Base-by-base conservation (phyloP, 2,113 vertebrate species). In the Pholis gunnellus region DNA sequence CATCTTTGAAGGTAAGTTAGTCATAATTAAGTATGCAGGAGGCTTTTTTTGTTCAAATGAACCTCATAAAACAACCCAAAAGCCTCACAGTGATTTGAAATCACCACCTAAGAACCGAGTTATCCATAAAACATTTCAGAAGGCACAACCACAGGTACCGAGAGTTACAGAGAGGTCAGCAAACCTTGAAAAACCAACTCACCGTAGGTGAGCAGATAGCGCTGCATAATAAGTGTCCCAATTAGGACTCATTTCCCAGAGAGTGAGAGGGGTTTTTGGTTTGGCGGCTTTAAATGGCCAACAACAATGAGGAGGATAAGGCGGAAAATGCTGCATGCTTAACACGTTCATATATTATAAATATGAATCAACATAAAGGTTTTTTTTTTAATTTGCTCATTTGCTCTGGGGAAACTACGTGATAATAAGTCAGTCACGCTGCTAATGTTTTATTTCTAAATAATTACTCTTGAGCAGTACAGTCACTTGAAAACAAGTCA, bases 211-310 rank as follows among this genome's bases (percentile, higher is more conserved):
- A 84, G 67, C 29, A 50, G 34, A 18, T 27, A 13, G 4, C 17
- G 20, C 13, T 40, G 69, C 68, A 78, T 78, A 59, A 83, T 60
- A 75, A 75, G 66, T 85, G 71, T 42, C 29, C 78, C 66, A 72
- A 77, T 86, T 84, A 78, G 68, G 54, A 57, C 42, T 76, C 31
- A 72, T 79, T 82, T 85, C 31, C 4, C 15, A 56, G 29, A 65
- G 29, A 69, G n/a, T 48, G 6, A 31, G 9, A 20, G 11, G 13
- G 63, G 14, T n/a, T 87, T 87, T 56, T 4, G 69, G 27, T 84
- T 52, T 66, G 50, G 29, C 42, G 74, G 67, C 38, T 44, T 77
- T 71, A 78, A 79, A 82, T 72, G 68, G 40, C 42, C 27, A 15
- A 40, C n/a, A 59, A 61, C 36, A 2, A 57, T 50, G 50, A 22